phyloP scores from a whole-genome alignment of 1,140 invertebrate species.

The Teleopsis dalmanni region DNA sequence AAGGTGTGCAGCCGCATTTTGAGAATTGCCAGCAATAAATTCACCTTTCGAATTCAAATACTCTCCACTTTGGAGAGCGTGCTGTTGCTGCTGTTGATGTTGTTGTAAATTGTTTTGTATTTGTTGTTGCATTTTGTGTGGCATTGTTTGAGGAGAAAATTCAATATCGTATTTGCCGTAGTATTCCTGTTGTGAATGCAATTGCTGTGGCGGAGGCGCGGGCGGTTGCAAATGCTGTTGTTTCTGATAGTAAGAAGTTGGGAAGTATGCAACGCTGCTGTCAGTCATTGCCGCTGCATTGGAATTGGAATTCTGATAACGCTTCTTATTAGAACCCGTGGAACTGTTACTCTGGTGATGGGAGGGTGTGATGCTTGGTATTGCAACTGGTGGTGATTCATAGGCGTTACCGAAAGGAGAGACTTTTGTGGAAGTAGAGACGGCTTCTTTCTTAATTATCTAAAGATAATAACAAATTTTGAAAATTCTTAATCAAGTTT shows the following conservation, averaged over 20 bases:
- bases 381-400: slow-evolving; percentile 19
- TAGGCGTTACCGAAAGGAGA: slow-evolving; percentile 22
- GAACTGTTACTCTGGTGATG: slow-evolving; percentile 14
- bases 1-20: slow-evolving; percentile 4
- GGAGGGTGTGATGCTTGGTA: slow-evolving; percentile 14
- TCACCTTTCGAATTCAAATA: slow-evolving; percentile 36
- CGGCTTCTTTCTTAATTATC: slow-evolving; percentile 40
- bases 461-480: slow-evolving; percentile 5
- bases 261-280: slow-evolving; percentile 12
- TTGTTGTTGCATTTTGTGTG: slow-evolving; percentile 8
- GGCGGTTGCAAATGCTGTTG: slow-evolving; percentile 16
- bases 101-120: slow-evolving; percentile 3
- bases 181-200: slow-evolving; percentile 27
- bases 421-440: slow-evolving; percentile 38
- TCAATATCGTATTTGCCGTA: slow-evolving; percentile 42
- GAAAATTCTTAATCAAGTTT: background rate
- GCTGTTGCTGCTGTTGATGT: slow-evolving; percentile 19
- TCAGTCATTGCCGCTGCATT: slow-evolving; percentile 18
- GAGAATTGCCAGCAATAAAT: slow-evolving; percentile 11
- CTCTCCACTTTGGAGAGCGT: slow-evolving; percentile 25
- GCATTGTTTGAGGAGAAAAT: slow-evolving; percentile 26
- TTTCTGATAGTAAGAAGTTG: slow-evolving; percentile 32
- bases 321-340: slow-evolving; percentile 21
- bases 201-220: slow-evolving; percentile 4
- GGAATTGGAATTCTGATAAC: slow-evolving; percentile 26